phyloP scores from a whole-genome alignment of 2,113 vertebrate genomes.

The Malaclemys terrapin region DNA sequence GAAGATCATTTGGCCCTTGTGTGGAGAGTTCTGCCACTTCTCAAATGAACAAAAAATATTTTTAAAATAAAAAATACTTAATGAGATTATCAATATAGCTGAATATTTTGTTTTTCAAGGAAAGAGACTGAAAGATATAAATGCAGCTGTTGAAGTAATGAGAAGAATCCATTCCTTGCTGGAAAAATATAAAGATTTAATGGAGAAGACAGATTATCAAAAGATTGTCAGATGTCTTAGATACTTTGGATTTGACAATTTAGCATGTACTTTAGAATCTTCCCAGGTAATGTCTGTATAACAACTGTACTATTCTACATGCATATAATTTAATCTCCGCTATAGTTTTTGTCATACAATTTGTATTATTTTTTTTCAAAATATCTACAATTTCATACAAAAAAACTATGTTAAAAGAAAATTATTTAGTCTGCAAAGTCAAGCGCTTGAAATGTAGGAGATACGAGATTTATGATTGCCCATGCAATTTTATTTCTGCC shows the following conservation, averaged over 20 bases:
- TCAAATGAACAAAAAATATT: neutral
- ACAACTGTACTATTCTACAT: neutral
- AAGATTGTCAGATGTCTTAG: constrained; percentile 52
- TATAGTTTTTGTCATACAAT: neutral
- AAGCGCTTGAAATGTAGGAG: neutral
- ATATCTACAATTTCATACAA: neutral
- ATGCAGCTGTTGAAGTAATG: constrained; percentile 62
- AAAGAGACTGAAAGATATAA: constrained; percentile 48
- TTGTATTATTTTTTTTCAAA: neutral
- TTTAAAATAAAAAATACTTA: neutral
- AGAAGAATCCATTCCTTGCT: constrained; percentile 70
- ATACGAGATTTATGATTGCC: neutral
- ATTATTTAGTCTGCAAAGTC: neutral
- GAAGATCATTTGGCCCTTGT: neutral
- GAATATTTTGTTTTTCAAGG: constrained; percentile 27
- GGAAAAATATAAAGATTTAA: constrained; percentile 59
- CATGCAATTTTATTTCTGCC: neutral
- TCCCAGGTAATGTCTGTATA: constrained; percentile 39
- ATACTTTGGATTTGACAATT: constrained; percentile 68
- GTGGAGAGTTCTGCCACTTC: neutral
- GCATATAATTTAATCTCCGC: neutral
- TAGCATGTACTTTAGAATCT: constrained; percentile 33
- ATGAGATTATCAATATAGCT: neutral
- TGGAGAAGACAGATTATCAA: constrained; percentile 40
- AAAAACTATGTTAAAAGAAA: neutral